Evolutionary conservation across 2,888 invertebrate species (phyloP).

Genomic region (Sarcophaga variegata): DNA sequence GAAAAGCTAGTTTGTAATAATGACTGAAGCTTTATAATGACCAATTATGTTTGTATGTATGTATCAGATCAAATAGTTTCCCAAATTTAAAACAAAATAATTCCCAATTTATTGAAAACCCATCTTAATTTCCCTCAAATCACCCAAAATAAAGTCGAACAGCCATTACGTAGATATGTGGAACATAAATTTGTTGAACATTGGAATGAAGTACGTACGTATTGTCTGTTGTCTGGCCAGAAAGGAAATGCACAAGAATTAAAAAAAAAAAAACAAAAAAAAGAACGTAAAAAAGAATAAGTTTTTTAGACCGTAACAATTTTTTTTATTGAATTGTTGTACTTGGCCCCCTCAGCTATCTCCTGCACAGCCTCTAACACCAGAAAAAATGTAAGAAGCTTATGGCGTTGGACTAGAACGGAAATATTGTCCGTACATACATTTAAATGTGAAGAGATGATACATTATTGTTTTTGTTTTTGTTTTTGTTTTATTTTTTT

Average conservation of each 20-base stretch:
- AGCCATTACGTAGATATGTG: constrained; percentile 35
- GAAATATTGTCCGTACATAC: constrained; percentile 35
- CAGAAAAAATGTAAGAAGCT: constrained; percentile 39
- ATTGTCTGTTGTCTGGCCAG: constrained; percentile 67
- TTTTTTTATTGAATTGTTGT: constrained; percentile 73
- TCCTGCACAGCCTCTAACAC: background rate
- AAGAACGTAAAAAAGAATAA: background rate
- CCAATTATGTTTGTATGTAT: no score
- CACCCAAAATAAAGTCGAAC: constrained; percentile 11
- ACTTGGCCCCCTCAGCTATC: constrained; percentile 61
- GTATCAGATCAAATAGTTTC: background rate
- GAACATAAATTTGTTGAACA: constrained; percentile 48
- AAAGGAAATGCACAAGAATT: constrained; percentile 70
- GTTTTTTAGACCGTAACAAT: constrained; percentile 72
- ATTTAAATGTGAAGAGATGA: constrained; percentile 8
- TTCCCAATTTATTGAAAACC: background rate
- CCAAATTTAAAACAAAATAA: background rate
- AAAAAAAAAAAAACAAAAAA: constrained; percentile 7
- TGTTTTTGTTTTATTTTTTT: constrained; percentile 23
- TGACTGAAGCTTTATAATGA: no score
- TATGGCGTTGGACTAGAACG: constrained; percentile 57
- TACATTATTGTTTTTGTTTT: constrained; percentile 40
- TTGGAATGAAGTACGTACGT: constrained; percentile 57
- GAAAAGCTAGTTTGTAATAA: no score
- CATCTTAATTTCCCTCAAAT: background rate